Base-by-base conservation (phyloP, 2,113 vertebrate species). In the Thymallus thymallus region DNA sequence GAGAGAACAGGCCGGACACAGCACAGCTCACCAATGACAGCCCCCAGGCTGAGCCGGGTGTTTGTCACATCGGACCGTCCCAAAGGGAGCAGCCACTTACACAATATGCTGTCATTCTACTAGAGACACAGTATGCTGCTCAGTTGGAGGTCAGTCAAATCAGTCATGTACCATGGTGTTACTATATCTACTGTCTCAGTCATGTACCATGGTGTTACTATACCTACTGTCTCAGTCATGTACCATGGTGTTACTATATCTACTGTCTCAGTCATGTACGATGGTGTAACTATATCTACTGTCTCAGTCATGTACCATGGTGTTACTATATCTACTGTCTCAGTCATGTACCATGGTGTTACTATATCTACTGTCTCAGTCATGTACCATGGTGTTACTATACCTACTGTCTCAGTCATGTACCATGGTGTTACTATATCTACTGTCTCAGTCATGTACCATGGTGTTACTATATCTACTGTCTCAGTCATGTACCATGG, bases 21-120 rank as follows among this genome's bases (percentile, higher is more conserved):
- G 35, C 48, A 51, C 48, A 62, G 70, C 32, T 41, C 51, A 14
- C 30, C 70, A 45, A 41, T 45, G 56, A 72, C 70, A 72, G 30
- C 51, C 32, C 70, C 58, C 18, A 66, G 48, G 48, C 48, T 18
- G 30, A 18, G 5, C 5, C 23, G n/a, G 30, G 30, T 60, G 51
- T 71, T 30, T 4, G 18, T 66, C 64, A 66, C 64, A 6, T 66
- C 2, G 64, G 16, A 30, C 41, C 29, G 30, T 66, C 64, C 64
- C 29, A 20, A 51, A 6, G 23, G 30, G 64, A 66, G 24, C 29
- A 41, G 29, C 14, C 64, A 66, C 64, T n/a, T 66, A 32, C 30
- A 35, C 64, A 66, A 64, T 32, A 32, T 20, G 30, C 64, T 66
- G 64, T 66, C 64, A n/a, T 41, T 32, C 64, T 66, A 66, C 6